These are phyloP conservation scores for Drosophila eugracilis DNA, from an alignment of 1,140 invertebrate species.

Conservation along the genomic window DNA sequence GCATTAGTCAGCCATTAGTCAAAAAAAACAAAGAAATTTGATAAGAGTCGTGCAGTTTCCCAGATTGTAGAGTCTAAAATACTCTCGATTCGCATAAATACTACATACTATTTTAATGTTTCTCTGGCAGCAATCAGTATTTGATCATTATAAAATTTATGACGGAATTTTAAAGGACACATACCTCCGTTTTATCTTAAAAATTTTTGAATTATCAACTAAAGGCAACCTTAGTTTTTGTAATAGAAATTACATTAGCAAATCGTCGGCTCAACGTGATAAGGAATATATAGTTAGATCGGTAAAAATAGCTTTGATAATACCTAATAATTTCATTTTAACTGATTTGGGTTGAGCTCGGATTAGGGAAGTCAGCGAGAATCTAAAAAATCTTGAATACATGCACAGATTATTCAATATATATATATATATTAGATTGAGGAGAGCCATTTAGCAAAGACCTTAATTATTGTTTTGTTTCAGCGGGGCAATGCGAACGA, in stretches of 20 bases:
- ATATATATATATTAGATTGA: conserved; percentile 2
- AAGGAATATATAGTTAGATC: neutral
- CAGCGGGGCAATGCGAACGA: conserved; percentile 31
- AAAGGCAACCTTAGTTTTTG: neutral
- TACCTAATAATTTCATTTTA: conserved; percentile 9
- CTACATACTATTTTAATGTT: no score
- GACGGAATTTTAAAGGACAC: neutral
- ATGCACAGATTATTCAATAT: conserved; percentile 10
- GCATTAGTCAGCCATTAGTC: conserved; percentile 38
- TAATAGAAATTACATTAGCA: neutral
- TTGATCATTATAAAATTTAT: neutral
- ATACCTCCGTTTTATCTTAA: conserved; percentile 3
- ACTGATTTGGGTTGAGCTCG: conserved; percentile 9
- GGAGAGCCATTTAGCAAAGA: conserved; percentile 46
- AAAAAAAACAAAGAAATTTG: conserved; percentile 12
- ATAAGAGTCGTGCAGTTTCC: conserved; percentile 19
- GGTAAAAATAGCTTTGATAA: conserved; percentile 25
- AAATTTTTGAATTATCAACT: neutral
- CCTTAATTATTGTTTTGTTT: conserved; percentile 46
- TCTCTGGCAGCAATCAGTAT: neutral
- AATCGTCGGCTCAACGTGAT: conserved; percentile 1
- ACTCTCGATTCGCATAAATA: no score
- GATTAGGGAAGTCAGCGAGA: conserved; percentile 33
- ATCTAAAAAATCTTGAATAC: conserved; percentile 40
- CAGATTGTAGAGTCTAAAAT: conserved; percentile 2